These are phyloP conservation scores for Chironomus tepperi DNA, from an alignment of 1,140 invertebrate species.

Conservation along the genomic window DNA sequence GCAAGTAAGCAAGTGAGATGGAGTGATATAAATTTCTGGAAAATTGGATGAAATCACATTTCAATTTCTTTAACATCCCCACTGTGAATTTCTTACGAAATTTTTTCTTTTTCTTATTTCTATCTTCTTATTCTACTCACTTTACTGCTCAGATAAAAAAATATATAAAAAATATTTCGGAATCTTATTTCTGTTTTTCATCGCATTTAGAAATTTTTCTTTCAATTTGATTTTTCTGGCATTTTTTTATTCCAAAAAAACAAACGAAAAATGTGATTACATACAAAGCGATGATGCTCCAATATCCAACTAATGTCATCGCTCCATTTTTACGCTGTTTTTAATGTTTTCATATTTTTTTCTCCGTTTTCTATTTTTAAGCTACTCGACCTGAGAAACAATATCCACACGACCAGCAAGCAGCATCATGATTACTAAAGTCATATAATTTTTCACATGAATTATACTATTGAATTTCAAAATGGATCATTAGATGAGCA, in stretches of 20 bases:
- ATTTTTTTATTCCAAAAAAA: not conserved
- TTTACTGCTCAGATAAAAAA: too few species aligned
- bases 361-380: not conserved
- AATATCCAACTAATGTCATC: not conserved
- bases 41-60: not conserved
- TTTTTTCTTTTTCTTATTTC: not conserved
- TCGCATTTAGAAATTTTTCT: not conserved
- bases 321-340: not conserved
- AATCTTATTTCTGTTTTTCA: not conserved
- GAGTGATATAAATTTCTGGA: not conserved
- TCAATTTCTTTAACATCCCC: not conserved
- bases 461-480: too few species aligned
- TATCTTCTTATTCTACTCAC: too few species aligned
- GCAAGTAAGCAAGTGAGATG: too few species aligned
- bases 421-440: too few species aligned
- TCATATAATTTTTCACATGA: too few species aligned
- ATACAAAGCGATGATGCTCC: not conserved
- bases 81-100: not conserved
- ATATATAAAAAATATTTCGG: too few species aligned
- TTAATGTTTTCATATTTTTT: conserved; percentile 3
- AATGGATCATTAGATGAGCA: too few species aligned
- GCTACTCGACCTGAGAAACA: not conserved
- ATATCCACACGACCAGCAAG: not conserved
- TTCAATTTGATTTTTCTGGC: not conserved
- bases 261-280: too few species aligned